Evolutionary conservation across 2,888 invertebrate genomes (phyloP), one percentile per base, ranked within the genome.

Genomic region (Camptogramma bilineatum): DNA sequence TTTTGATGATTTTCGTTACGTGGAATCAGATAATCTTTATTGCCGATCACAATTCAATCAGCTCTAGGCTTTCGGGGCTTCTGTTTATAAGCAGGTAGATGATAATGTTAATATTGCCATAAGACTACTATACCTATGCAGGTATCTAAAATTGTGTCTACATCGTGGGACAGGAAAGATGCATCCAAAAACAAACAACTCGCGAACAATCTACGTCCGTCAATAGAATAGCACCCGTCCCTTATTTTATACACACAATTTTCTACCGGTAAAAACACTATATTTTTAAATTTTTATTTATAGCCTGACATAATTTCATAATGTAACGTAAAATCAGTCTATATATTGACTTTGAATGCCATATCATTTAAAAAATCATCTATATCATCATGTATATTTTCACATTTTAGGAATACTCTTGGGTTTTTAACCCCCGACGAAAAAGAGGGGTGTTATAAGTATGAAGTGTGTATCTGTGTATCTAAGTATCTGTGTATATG

Each of bases 161-260:
- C 69, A 75, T 77, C 88, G 88, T 90, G 87, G 78, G 88, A 90
- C 86, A 88, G 88, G 89, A 88, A 85, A 86, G 83, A 79, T 81
- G 78, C 68, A 74, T 84, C 84, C 73, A 81, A 85, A 84, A 88
- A 90, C 88, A 89, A 84, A 80, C 82, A 75, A 65, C 74, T 72
- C 72, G 68, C 78, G 77, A 74, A 72, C 76, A 64, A 73, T 68
- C 64, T 52, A 61, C 75, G 81, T 84, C 78, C 69, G 66, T 57
- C 42, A 53, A 63, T 68, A 66, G 61, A 78, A 81, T 66, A 13
- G 77, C 70, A 75, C 78, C 79, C 76, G 75, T 76, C 78, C 77
- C 73, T 76, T 78, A 52, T 51, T 24, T 54, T 44, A 42, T 46
- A 54, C 48, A 34, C 44, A 52, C 16, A 17, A 44, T 44, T 44